phyloP scores from a whole-genome alignment of 1,140 invertebrate species.

The Pseudomyrmex cubaensis region DNA sequence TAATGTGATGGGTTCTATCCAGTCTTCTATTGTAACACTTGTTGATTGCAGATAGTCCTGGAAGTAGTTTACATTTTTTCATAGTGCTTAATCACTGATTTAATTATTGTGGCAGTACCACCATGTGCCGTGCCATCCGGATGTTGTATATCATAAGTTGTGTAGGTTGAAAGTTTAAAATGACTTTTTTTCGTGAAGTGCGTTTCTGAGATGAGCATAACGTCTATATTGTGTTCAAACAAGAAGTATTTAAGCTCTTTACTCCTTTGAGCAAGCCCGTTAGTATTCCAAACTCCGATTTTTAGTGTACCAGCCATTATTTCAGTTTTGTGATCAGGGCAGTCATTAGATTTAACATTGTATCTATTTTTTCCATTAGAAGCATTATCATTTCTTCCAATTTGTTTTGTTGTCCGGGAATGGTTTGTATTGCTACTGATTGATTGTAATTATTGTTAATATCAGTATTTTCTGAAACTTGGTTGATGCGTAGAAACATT shows the following conservation, averaged over 20 bases:
- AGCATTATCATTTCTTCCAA: background rate
- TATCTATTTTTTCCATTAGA: constrained; percentile 3
- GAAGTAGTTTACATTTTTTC: background rate
- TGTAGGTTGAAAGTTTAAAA: background rate
- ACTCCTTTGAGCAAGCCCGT: background rate
- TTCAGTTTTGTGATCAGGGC: constrained; percentile 2
- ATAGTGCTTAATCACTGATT: background rate
- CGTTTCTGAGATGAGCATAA: constrained; percentile 6
- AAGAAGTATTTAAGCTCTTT: background rate
- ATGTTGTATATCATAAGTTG: background rate
- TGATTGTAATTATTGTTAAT: background rate
- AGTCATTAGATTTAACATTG: background rate
- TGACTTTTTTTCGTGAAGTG: background rate
- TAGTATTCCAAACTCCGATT: constrained; percentile 13
- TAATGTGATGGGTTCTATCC: background rate
- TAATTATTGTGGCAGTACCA: background rate
- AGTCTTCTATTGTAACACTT: background rate
- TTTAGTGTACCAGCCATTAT: background rate
- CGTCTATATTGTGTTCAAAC: background rate
- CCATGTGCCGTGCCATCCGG: background rate
- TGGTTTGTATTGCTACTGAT: background rate
- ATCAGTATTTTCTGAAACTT: background rate
- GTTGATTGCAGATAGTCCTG: constrained; percentile 13
- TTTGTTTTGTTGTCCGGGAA: background rate
- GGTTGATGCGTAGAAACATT: background rate